phyloP scores from a whole-genome alignment of 1,140 invertebrate genomes.

The Streblospio benedicti region DNA sequence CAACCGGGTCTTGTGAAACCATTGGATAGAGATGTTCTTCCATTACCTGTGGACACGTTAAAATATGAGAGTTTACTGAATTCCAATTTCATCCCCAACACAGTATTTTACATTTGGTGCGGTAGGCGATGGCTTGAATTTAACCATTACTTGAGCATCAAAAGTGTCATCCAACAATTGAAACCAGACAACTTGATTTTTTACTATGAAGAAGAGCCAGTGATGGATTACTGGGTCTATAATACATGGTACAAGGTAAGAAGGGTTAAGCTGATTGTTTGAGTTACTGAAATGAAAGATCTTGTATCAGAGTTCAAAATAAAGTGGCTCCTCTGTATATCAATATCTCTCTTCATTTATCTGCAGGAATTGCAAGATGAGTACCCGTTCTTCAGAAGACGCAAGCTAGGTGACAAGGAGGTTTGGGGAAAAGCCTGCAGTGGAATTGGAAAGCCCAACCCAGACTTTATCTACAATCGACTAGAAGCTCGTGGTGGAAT shows the following conservation, averaged over 20 bases:
- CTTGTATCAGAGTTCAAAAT: too few species aligned
- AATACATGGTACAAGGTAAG: conserved; percentile 18
- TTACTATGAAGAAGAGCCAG: conserved; percentile 11
- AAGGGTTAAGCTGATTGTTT: too few species aligned
- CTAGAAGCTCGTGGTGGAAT: conserved; percentile 11
- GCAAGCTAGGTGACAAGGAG: not conserved
- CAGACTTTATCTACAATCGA: not conserved
- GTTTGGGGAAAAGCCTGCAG: not conserved
- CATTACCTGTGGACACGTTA: too few species aligned
- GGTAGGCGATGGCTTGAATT: conserved; percentile 17
- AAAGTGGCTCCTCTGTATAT: too few species aligned
- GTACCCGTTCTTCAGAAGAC: conserved; percentile 11
- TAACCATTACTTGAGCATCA: conserved; percentile 14
- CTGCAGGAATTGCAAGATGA: conserved; percentile 8
- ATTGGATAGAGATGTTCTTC: too few species aligned
- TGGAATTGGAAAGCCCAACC: not conserved
- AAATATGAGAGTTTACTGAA: too few species aligned
- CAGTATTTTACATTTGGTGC: conserved; percentile 16
- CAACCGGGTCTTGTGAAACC: too few species aligned
- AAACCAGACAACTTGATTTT: conserved; percentile 15
- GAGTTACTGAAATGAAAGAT: too few species aligned
- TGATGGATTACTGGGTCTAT: conserved; percentile 14
- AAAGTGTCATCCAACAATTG: conserved; percentile 10
- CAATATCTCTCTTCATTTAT: too few species aligned
- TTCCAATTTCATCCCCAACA: conserved; percentile 6